These are phyloP conservation scores for Cercopithecus petaurista DNA, from an alignment of 2,797 vertebrate species.

Conservation along the genomic window DNA sequence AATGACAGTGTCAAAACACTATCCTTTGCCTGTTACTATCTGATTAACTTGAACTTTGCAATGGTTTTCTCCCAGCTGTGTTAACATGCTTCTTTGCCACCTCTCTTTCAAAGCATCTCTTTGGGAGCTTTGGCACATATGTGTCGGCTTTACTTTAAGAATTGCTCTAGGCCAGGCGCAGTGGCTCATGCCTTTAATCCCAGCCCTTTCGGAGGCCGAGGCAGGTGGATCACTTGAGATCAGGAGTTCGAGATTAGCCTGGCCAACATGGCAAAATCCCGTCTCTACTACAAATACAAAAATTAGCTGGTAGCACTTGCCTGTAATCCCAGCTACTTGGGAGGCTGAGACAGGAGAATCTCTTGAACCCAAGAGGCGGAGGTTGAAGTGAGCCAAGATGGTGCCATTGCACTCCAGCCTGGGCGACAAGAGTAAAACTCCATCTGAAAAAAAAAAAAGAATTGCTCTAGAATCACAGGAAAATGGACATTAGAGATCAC, in stretches of 20 bases:
- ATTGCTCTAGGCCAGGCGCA: neutral
- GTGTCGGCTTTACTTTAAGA: neutral
- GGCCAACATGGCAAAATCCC: neutral
- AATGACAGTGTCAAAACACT: constrained; percentile 36
- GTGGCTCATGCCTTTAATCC: neutral
- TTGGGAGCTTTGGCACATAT: constrained; percentile 4
- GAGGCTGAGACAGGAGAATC: neutral
- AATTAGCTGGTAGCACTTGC: neutral
- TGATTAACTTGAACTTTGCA: constrained; percentile 7
- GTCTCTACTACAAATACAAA: neutral
- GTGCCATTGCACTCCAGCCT: neutral
- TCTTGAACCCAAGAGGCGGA: neutral
- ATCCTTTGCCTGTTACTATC: constrained; percentile 16
- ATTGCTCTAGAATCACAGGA: neutral
- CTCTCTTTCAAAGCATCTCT: constrained; percentile 8
- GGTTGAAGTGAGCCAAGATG: neutral
- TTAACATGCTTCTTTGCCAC: constrained; percentile 7
- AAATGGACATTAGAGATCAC: neutral
- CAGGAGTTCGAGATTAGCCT: neutral
- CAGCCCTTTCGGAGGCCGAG: neutral
- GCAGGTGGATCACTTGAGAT: neutral
- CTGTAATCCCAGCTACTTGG: neutral
- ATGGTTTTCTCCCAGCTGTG: constrained; percentile 14
- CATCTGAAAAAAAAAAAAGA: neutral
- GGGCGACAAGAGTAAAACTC: neutral